A percentile compares a stretch with the other conserved stretches of the same genome.
These are phyloP conservation scores for Pogoniulus pusillus DNA, from an alignment of 2,797 vertebrate genomes.

Conservation along the genomic window DNA sequence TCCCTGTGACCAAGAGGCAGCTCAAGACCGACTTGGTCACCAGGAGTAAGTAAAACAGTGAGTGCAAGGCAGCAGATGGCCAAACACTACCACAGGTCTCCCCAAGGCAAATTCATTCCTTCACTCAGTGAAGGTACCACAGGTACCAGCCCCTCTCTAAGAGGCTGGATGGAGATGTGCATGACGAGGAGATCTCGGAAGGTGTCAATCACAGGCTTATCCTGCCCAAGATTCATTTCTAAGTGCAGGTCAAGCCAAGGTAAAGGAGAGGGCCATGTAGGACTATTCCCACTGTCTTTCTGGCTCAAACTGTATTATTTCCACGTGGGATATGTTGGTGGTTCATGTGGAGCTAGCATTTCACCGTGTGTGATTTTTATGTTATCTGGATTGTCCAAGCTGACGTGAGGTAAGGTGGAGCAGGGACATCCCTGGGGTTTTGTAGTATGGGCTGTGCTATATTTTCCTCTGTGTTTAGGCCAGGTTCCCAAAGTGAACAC, in stretches of 20 bases:
- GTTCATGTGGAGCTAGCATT: not conserved
- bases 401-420: not conserved
- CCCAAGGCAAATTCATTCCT: not conserved
- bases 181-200: not conserved
- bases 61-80: not conserved
- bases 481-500: not conserved
- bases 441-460: not conserved
- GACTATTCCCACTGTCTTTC: not conserved
- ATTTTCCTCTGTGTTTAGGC: not conserved
- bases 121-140: not conserved
- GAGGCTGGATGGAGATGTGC: not conserved
- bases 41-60: not conserved
- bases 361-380: not conserved
- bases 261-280: not conserved
- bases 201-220: not conserved
- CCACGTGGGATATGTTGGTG: not conserved
- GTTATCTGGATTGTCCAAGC: not conserved
- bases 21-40: not conserved
- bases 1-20: not conserved
- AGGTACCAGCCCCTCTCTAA: not conserved
- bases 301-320: not conserved
- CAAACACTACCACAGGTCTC: not conserved
- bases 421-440: rapidly evolving
- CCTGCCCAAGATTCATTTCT: not conserved
- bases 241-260: conserved; percentile 23